Evolutionary conservation across 2,888 invertebrate genomes (phyloP).

Genomic region (Toxonevra muliebris): DNA sequence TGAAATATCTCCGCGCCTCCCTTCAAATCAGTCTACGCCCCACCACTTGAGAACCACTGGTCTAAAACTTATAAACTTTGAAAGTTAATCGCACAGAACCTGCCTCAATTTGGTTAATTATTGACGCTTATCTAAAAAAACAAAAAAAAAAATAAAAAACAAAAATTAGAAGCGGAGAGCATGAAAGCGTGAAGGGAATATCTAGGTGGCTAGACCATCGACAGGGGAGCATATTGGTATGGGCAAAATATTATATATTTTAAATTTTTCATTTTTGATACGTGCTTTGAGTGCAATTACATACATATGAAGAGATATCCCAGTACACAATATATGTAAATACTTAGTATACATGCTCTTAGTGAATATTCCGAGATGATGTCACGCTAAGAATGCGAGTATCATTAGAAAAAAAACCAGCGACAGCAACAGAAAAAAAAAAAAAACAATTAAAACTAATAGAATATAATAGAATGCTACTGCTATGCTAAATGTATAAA

Average conservation of each 20-base stretch:
- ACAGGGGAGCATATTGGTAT: background rate
- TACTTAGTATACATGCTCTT: background rate
- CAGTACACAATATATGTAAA: background rate
- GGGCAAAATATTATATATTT: background rate
- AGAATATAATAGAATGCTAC: background rate
- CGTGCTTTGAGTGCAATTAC: slow-evolving; percentile 28
- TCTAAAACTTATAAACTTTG: no score
- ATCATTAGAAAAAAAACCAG: background rate
- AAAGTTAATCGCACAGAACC: slow-evolving; percentile 34
- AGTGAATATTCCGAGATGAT: slow-evolving; percentile 27
- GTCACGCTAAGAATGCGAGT: slow-evolving; percentile 31
- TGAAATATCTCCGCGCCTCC: no score
- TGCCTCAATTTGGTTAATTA: slow-evolving; percentile 38
- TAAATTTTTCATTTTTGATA: background rate
- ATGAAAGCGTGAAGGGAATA: no score
- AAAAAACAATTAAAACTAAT: background rate
- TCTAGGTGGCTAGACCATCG: background rate
- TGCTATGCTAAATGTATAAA: background rate
- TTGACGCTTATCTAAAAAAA: slow-evolving; percentile 6
- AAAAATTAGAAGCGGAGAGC: no score
- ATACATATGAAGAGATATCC: no score
- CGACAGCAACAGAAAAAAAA: background rate
- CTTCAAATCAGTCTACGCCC: no score
- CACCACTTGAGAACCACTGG: no score
- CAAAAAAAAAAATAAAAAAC: background rate